Conservation (phyloP, 2,888 invertebrate species). For the Andrena trimmerana region DNA sequence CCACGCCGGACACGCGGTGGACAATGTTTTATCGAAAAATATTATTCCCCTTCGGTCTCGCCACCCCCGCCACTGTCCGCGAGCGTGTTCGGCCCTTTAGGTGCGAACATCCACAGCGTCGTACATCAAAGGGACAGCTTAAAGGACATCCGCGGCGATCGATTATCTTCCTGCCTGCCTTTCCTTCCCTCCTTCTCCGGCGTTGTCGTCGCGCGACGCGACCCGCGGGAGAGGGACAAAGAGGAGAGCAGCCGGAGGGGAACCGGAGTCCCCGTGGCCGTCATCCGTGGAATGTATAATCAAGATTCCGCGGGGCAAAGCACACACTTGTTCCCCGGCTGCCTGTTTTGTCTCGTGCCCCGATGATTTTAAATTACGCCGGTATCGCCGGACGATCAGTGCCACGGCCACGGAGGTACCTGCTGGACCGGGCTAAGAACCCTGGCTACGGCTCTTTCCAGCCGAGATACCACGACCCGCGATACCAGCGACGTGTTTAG, state of each 20-base stretch:
- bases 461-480: conserved; percentile 71
- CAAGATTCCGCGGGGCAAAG: conserved; percentile 78
- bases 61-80: neutral
- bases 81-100: conserved; percentile 51
- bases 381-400: conserved; percentile 80
- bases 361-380: conserved; percentile 82
- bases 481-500: conserved; percentile 71
- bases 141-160: conserved; percentile 70
- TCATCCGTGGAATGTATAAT: conserved; percentile 81
- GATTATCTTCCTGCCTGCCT: conserved; percentile 61
- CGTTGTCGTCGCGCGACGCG: conserved; percentile 29
- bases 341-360: conserved; percentile 81
- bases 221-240: conserved; percentile 39
- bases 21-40: conserved; percentile 59
- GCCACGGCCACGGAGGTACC: conserved; percentile 77
- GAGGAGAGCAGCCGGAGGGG: conserved; percentile 43
- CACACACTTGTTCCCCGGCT: conserved; percentile 78
- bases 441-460: conserved; percentile 73
- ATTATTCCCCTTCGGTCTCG: conserved; percentile 45
- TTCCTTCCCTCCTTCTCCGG: conserved; percentile 35
- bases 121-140: conserved; percentile 68
- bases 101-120: conserved; percentile 63
- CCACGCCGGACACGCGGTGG: neutral
- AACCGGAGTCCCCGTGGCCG: conserved; percentile 59
- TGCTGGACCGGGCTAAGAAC: conserved; percentile 75